Evolutionary conservation across 2,113 vertebrate genomes (phyloP).

Genomic region (Ursus arctos): DNA sequence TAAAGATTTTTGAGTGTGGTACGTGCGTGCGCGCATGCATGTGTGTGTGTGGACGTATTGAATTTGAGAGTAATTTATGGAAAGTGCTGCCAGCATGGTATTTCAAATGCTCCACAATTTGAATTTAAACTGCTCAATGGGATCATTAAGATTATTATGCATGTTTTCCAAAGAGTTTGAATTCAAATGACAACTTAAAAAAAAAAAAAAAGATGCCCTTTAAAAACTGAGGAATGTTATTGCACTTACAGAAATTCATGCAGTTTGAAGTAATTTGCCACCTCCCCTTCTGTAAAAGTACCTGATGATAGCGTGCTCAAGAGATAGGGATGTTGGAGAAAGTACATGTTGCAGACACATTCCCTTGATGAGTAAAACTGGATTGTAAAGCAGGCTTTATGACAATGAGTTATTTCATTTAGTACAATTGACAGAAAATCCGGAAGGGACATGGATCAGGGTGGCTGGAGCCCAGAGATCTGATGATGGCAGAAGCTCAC

Average conservation of each 20-base stretch:
- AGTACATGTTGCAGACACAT: background rate
- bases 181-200: conserved; percentile 88
- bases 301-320: conserved; percentile 44
- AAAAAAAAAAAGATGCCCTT: conserved; percentile 80
- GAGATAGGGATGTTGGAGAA: background rate
- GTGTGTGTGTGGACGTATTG: conserved; percentile 85
- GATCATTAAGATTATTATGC: conserved; percentile 92
- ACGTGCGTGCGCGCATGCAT: conserved; percentile 68
- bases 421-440: background rate
- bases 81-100: conserved; percentile 88
- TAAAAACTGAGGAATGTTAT: conserved; percentile 83
- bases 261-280: conserved; percentile 82
- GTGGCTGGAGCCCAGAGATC: background rate
- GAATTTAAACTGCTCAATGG: conserved; percentile 91
- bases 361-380: background rate
- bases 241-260: conserved; percentile 83
- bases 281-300: conserved; percentile 67
- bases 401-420: conserved; percentile 29
- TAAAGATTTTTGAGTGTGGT: conserved; percentile 72
- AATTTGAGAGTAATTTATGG: conserved; percentile 91
- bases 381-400: background rate
- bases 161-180: conserved; percentile 88
- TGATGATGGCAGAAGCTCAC: background rate
- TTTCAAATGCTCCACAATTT: conserved; percentile 90
- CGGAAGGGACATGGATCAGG: background rate